Base-by-base conservation (phyloP, 2,888 invertebrate species). In the Volucella bombylans region DNA sequence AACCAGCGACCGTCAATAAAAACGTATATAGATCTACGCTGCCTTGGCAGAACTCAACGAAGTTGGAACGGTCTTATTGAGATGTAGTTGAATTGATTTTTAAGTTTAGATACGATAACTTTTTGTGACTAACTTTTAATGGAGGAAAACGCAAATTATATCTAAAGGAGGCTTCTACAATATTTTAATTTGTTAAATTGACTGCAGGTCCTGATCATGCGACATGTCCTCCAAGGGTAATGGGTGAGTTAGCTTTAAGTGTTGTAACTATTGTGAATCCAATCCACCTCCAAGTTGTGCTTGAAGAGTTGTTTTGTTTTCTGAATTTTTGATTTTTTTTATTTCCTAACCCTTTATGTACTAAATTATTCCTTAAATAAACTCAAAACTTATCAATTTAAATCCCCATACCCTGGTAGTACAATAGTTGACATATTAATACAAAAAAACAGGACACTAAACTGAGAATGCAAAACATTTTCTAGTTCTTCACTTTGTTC, bases 121-220 rank as follows among this genome's bases (percentile, higher is more conserved):
- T 82, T 82, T 88, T 90, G 90, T 90, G 88, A 91, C 90, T 91
- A 90, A 90, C 88, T 68, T 73, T 81, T 71, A 71, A 82, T 86
- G 86, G 86, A 86, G 86, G 86, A 81, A 79, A 86, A 82, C 68
- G 81, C 57, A 86, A 73, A 73, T 69, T 85, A 50, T 87, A 83
- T 86, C 86, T 88, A 80, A 86, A 87, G 85, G 82, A 87, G 86
- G 86, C 73, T 87, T 87, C 86, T 87, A 88, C 82, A 86, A 76
- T 76, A 85, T 82, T 85, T 78, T 86, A 87, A 88, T 89, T 88
- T 89, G 87, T 89, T 89, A 79, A 88, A 89, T 89, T 88, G 89
- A 89, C 89, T 88, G 87, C 90, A 92, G 92, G 92, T 92, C 92
- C 92, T 86, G 91, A 92, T 90, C 92, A 92, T 89, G 89, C 90